Percentiles rank a stretch among this genome's conserved stretches.
Evolutionary conservation across 2,113 vertebrate species (phyloP).

Genomic region (Engraulis encrasicolus): DNA sequence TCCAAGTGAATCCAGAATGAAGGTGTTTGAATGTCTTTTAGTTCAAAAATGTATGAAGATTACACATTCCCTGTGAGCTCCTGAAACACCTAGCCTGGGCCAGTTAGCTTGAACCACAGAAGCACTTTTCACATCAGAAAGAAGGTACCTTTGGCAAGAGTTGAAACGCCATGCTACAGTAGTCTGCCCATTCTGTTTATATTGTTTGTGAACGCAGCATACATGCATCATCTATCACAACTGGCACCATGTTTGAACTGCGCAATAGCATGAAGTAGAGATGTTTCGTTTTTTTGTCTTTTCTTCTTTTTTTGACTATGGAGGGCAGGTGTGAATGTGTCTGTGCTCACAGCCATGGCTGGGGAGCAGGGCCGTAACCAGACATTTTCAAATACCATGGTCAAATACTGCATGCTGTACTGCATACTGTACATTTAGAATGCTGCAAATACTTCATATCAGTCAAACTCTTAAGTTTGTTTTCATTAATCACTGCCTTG

Average conservation of each 20-base stretch:
- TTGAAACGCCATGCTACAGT: not conserved
- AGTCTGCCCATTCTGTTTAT: not conserved
- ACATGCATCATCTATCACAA: not conserved
- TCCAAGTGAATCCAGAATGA: not conserved
- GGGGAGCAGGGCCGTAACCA: no score
- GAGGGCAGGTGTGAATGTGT: not conserved
- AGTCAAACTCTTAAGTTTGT: no score
- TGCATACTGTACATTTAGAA: no score
- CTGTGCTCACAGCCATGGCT: not conserved
- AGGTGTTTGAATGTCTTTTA: conserved; percentile 1
- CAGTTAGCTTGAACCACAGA: not conserved
- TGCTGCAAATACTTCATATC: no score
- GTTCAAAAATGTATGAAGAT: conserved; percentile 21
- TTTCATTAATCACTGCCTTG: no score
- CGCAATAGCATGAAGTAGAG: not conserved
- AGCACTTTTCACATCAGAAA: not conserved
- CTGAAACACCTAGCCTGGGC: not conserved
- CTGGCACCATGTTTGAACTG: not conserved
- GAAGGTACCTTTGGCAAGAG: not conserved
- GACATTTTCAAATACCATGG: no score
- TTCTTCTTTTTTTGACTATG: not conserved
- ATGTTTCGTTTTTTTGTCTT: not conserved
- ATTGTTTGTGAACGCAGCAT: not conserved
- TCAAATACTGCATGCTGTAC: no score
- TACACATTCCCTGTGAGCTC: not conserved